These are phyloP conservation scores for Hyperoodon ampullatus DNA, from an alignment of 2,113 vertebrate genomes.

Conservation along the genomic window DNA sequence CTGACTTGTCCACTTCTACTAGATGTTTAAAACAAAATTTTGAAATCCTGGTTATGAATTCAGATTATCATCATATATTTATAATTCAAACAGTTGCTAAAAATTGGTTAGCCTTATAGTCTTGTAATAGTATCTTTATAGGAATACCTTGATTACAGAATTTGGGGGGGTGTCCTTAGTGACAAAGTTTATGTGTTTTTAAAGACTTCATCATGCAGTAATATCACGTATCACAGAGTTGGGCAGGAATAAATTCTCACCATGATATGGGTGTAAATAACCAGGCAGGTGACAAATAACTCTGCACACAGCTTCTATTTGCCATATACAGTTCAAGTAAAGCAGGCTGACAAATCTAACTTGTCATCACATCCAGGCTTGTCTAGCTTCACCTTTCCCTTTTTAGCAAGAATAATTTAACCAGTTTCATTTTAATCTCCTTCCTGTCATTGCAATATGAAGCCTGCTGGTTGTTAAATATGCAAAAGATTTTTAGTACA, in stretches of 20 bases:
- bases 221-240: neutral
- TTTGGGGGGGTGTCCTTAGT: neutral
- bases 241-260: neutral
- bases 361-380: neutral
- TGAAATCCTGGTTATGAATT: neutral
- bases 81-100: neutral
- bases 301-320: neutral
- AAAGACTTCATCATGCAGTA: neutral
- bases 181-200: neutral
- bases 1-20: neutral
- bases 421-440: neutral
- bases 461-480: neutral
- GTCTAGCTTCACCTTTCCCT: neutral
- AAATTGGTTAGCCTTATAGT: neutral
- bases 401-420: neutral
- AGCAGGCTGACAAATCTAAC: neutral
- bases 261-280: neutral
- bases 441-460: neutral
- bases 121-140: neutral
- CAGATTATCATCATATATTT: neutral
- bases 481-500: neutral
- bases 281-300: neutral
- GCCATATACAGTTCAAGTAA: neutral
- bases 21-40: neutral
- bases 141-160: neutral